phyloP scores from a whole-genome alignment of 1,140 invertebrate genomes.

The Trachelipus rathkii region DNA sequence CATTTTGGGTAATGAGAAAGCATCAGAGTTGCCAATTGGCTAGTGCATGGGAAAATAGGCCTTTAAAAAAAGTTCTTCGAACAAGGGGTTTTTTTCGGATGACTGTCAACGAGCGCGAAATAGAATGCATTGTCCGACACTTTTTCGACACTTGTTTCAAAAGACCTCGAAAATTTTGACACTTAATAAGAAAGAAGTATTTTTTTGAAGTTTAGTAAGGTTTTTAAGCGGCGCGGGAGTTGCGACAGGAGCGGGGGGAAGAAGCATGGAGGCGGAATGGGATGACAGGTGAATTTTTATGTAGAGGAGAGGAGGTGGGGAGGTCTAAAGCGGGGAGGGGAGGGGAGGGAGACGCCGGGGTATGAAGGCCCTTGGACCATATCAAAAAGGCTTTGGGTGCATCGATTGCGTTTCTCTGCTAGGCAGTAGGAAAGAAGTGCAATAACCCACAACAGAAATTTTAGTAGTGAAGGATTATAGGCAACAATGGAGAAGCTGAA shows the following conservation, averaged over 20 bases:
- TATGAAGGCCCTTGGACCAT: background rate
- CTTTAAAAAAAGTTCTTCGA: background rate
- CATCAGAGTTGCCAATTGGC: background rate
- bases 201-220: slow-evolving; percentile 1
- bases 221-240: background rate
- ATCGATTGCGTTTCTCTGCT: no score
- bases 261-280: background rate
- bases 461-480: no score
- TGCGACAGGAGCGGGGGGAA: no score
- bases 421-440: no score
- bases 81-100: background rate
- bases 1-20: background rate
- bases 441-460: no score
- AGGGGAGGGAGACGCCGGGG: background rate
- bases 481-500: no score
- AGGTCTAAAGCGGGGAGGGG: background rate
- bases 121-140: background rate
- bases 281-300: background rate
- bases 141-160: no score
- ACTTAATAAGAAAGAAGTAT: background rate
- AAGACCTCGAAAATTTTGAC: background rate
- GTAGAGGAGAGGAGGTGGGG: no score
- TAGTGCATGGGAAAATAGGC: background rate
- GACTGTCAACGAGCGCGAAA: background rate
- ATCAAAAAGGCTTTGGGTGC: background rate